A percentile compares a stretch with the other conserved stretches of the same genome.
Evolutionary conservation across 2,113 vertebrate species (phyloP).

Genomic region (Taxidea taxus): DNA sequence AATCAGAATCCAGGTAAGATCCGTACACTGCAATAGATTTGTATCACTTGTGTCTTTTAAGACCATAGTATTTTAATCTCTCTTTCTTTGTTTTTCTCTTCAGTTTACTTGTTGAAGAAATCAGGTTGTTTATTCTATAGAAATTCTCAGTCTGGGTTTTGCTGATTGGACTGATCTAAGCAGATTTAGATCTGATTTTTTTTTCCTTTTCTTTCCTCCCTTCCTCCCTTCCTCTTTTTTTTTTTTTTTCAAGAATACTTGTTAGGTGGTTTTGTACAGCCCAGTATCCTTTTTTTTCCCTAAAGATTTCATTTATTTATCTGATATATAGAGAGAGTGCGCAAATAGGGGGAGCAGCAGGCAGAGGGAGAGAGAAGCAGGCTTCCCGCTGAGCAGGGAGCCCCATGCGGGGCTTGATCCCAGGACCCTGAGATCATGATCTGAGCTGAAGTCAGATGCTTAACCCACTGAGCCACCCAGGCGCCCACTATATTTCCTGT

Average conservation of each 20-base stretch:
- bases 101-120: constrained; percentile 6
- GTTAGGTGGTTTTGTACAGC: neutral
- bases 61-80: neutral
- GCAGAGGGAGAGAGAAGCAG: too few species aligned
- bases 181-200: neutral
- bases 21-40: neutral
- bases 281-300: neutral
- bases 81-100: neutral
- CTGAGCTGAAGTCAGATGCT: too few species aligned
- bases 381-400: too few species aligned
- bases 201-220: neutral
- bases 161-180: neutral
- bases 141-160: neutral
- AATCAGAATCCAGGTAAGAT: neutral
- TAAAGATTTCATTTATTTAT: too few species aligned
- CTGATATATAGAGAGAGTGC: too few species aligned
- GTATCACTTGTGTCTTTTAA: neutral
- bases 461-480: too few species aligned
- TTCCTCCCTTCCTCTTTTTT: neutral
- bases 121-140: neutral
- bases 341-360: too few species aligned
- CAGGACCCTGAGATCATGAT: too few species aligned
- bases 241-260: neutral
- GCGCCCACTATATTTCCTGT: neutral
- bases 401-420: too few species aligned